These are phyloP conservation scores for Eudasyphora cyanicolor DNA, from an alignment of 2,888 invertebrate genomes.

Conservation along the genomic window DNA sequence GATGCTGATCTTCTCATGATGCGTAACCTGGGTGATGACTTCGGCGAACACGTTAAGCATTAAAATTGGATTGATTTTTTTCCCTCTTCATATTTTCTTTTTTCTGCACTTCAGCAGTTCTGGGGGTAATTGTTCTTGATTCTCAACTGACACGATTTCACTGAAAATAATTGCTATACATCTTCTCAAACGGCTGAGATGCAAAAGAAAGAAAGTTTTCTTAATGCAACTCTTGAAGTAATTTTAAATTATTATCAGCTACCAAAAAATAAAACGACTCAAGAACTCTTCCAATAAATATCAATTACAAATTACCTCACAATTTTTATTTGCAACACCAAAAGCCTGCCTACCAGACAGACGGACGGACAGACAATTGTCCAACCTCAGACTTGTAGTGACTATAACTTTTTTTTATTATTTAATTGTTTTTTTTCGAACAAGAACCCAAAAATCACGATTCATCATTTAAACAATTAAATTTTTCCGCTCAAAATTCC, in stretches of 20 bases:
- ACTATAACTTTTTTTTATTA: constrained; percentile 57
- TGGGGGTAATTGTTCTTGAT: not conserved
- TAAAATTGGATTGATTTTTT: constrained; percentile 23
- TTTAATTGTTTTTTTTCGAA: constrained; percentile 62
- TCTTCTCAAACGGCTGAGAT: not conserved
- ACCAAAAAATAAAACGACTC: too few relatives aligned
- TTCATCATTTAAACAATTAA: constrained; percentile 64
- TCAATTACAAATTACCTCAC: constrained; percentile 57
- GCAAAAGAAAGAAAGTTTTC: not conserved
- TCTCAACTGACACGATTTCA: not conserved
- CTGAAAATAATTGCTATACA: not conserved
- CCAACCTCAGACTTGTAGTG: not conserved
- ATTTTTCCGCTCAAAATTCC: constrained; percentile 52
- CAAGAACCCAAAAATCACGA: constrained; percentile 54
- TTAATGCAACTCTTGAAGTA: too few relatives aligned
- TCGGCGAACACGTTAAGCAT: constrained; percentile 38
- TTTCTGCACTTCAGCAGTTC: too few relatives aligned
- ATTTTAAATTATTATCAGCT: not conserved
- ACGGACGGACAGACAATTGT: too few relatives aligned
- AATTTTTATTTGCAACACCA: constrained; percentile 37
- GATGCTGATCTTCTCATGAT: constrained; percentile 3
- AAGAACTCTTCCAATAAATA: constrained; percentile 12
- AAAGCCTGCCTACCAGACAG: not conserved
- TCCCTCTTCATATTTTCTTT: not conserved
- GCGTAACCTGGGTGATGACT: constrained; percentile 60